Percentiles rank a stretch among this genome's conserved stretches.
These are phyloP conservation scores for Falco punctatus DNA, from an alignment of 2,113 vertebrate species.

Conservation along the genomic window DNA sequence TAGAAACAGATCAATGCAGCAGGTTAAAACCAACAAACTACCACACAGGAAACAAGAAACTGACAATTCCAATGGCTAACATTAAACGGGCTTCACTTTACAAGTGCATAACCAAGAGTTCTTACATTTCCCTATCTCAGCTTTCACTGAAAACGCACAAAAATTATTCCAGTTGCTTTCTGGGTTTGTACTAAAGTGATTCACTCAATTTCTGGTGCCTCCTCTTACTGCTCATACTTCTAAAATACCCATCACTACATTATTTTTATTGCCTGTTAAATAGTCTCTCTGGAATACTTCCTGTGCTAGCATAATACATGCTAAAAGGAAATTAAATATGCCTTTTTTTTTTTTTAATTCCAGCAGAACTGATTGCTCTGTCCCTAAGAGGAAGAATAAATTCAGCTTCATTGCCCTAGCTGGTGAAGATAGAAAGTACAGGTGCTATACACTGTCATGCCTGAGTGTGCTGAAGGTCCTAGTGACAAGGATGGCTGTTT, in stretches of 20 bases:
- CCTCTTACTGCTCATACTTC: not conserved
- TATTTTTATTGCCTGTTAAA: conserved; percentile 10
- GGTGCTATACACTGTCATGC: not conserved
- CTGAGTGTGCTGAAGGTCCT: not conserved
- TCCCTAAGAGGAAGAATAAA: not conserved
- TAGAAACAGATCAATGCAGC: not conserved
- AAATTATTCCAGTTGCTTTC: not conserved
- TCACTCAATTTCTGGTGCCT: not conserved
- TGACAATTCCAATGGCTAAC: not conserved
- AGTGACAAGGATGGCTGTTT: not conserved
- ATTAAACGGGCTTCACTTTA: not conserved
- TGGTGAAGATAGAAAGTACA: not conserved
- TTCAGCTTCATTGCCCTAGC: not conserved
- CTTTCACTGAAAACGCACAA: not conserved
- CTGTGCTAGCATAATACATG: not conserved
- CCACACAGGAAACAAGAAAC: not conserved
- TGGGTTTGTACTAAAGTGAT: not conserved
- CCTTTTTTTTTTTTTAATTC: not conserved
- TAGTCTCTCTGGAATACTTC: not conserved
- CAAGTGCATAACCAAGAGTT: not conserved
- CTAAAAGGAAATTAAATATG: conserved; percentile 17
- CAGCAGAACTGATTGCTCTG: not conserved
- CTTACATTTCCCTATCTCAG: not conserved
- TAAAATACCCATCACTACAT: not conserved
- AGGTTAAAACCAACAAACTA: not conserved